Base-by-base conservation (phyloP, 2,113 vertebrate genomes). In the Gobiocypris rarus region DNA sequence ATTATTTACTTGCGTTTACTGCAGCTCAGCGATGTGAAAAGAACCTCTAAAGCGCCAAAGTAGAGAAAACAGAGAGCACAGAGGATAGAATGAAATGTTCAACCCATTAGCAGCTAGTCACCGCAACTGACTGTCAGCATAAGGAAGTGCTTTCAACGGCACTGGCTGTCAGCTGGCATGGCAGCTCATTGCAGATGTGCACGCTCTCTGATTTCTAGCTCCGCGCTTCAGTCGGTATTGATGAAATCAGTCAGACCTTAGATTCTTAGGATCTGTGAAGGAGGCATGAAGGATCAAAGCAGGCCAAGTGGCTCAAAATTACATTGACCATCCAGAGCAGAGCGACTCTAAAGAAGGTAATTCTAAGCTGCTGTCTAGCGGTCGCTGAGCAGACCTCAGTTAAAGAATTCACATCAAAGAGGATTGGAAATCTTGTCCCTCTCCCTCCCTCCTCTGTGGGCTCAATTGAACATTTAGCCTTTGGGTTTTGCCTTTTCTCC, bases 281-380 rank as follows among this genome's bases (percentile, higher is more conserved):
- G 90, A 84, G 67, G 89, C 75, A 88, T 91, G 82, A 31, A 89
- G 93, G 78, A 93, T 94, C 93, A 94, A 94, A 94, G 93, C 83
- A 77, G 84, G 75, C 88, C 93, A 92, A 94, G 93, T 93, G 92
- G 93, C 91, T 90, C 93, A 93, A 87, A 92, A 93, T 92, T 92
- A 95, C 93, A 92, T 93, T 94, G 92, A 93, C 91, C 90, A 91
- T 93, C 88, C 91, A 94, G 91, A 93, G 92, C 88, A 89, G 87
- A 89, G 90, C 89, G 89, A 93, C 92, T 93, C 90, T 88, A 78
- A 88, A 86, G 84, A 75, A 85, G 87, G 2, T 56, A 59, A 58
- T 88, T 89, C 84, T 92, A 91, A 93, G 93, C 92, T 93, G 90
- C 88, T 91, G 93, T 94, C 93, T 93, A 94, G 89, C 88, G n/a